Evolutionary conservation across 2,113 vertebrate genomes (phyloP), one percentile per base, ranked within the genome.

Genomic region (Numenius arquata): DNA sequence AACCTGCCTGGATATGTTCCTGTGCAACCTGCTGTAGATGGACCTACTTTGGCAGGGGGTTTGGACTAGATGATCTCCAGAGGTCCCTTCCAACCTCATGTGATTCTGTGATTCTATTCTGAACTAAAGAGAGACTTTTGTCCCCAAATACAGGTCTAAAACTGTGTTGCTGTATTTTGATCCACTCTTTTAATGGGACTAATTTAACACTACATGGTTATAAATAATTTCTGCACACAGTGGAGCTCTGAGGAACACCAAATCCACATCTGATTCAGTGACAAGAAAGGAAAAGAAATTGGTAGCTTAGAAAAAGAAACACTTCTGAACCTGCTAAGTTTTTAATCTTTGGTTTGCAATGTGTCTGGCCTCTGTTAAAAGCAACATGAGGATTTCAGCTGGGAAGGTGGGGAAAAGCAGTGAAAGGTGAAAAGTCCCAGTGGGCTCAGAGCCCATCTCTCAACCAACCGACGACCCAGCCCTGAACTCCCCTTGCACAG

Each of bases 391-490:
- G 36, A 40, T 65, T 88, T 79, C n/a, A 43, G 5, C 30, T 27
- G 19, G 25, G 50, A 65, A 70, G 18, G 7, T 47, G 22, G 4
- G 25, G 36, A 56, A 73, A 26, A 38, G 50, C 25, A 26, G 12
- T 5, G 22, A 38, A 52, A 86, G 38, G 14, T 34, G 22, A 6
- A n/a, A 75, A 9, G 30, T 27, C 41, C 23, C 59, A 25, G 29
- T 21, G 17, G 9, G 19, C 15, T 17, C 15, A 72, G 23, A 75
- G 19, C 9, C 23, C 16, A 34, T 7, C 23, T 78, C 40, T 23
- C 77, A 36, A 15, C 41, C 27, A 36, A 22, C 15, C 2, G 0
- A 16, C 1, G 1, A 32, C 38, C 27, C 61, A 58, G 26, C 14
- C n/a, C 53, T 43, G 19, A 53, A 36, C 6, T 59, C 11, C 11